These are phyloP conservation scores for Malacoctenus gilli DNA, from an alignment of 2,797 vertebrate species.

Conservation along the genomic window DNA sequence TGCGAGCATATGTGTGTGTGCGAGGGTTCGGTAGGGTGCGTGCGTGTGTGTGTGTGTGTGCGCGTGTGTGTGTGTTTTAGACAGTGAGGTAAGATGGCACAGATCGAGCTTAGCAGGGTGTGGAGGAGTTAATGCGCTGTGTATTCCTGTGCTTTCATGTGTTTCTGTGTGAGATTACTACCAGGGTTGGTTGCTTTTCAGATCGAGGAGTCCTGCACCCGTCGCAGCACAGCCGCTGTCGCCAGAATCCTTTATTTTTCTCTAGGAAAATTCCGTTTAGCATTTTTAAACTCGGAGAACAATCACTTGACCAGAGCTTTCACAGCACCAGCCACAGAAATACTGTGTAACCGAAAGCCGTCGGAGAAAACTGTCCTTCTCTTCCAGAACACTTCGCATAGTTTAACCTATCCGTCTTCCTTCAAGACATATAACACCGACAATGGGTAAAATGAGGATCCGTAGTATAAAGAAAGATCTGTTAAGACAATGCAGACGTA, in stretches of 20 bases:
- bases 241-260: background rate
- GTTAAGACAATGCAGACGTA: background rate
- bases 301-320: no score
- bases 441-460: background rate
- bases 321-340: no score
- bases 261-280: no score
- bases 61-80: conserved; percentile 15
- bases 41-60: conserved; percentile 1
- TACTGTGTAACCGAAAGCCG: no score
- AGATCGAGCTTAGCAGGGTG: conserved; percentile 1
- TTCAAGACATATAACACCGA: background rate
- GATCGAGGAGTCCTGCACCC: conserved; percentile 6
- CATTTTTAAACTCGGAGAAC: no score
- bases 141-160: conserved; percentile 10
- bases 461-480: no score
- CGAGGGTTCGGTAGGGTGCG: conserved; percentile 11
- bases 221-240: background rate
- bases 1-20: conserved; percentile 20
- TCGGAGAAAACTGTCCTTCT: no score
- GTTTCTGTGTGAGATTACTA: conserved; percentile 29
- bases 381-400: no score
- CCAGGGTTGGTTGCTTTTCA: conserved; percentile 17
- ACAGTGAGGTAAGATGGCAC: background rate
- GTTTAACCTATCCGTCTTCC: no score
- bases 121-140: conserved; percentile 1